Percentiles rank a stretch among this genome's conserved stretches.
Evolutionary conservation across 2,113 vertebrate genomes (phyloP).

Genomic region (Ceyx margarethae): DNA sequence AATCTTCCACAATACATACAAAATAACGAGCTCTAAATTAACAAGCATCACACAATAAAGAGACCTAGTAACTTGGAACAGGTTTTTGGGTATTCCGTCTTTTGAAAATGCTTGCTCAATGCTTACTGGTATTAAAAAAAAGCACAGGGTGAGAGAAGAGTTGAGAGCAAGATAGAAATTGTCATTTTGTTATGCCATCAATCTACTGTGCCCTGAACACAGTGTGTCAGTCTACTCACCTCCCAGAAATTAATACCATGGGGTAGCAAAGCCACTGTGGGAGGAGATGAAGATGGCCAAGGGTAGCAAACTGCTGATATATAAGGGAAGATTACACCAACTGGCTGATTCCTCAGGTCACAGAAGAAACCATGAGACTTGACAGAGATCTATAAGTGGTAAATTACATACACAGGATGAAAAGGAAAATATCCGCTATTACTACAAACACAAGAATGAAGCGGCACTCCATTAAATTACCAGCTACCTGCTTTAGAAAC

Average conservation of each 20-base stretch:
- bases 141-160: background rate
- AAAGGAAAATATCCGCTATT: background rate
- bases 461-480: slow-evolving; percentile 17
- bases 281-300: background rate
- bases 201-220: background rate
- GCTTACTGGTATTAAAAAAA: background rate
- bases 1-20: background rate
- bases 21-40: background rate
- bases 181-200: background rate
- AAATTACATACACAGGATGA: background rate
- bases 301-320: background rate
- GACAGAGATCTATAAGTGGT: background rate
- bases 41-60: background rate
- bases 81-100: background rate
- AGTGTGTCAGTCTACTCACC: accelerated
- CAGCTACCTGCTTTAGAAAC: slow-evolving; percentile 28
- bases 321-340: background rate
- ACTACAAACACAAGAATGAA: slow-evolving; percentile 11
- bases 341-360: background rate
- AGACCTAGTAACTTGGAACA: background rate
- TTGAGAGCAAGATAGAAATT: background rate
- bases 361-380: background rate
- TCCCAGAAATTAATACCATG: background rate
- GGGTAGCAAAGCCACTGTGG: background rate
- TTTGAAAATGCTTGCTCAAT: background rate